Evolutionary conservation across 2,113 vertebrate genomes (phyloP), one percentile per base, ranked within the genome.

Genomic region (Lophura nycthemera): DNA sequence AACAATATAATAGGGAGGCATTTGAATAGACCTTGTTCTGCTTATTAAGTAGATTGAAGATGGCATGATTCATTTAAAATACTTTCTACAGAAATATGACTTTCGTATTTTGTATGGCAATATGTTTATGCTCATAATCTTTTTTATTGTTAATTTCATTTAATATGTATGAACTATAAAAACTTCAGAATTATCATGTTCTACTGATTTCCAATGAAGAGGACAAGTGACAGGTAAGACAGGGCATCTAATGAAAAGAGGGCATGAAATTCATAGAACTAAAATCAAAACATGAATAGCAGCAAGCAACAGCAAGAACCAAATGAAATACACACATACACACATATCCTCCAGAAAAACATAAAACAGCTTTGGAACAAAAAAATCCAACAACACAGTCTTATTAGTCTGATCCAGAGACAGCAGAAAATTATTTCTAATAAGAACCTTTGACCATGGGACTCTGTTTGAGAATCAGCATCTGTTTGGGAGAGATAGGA

Each of bases 11-110:
- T 0, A 86, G 66, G 77, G 25, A 89, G 40, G 42, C 61, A 56
- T 91, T 93, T 88, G 74, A 92, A 88, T 13, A 91, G 60, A 77
- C 22, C 34, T 75, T 71, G 73, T 50, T 83, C 65, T 72, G 72
- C 52, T 78, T 88, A 36, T 52, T 34, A 89, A 80, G 61, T 43
- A 43, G 42, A 43, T 77, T 88, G 72, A 78, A 75, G 76, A 65
- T 3, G 2, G 16, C n/a, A 50, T 4, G 5, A 81, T 16, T 81
- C 0, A 47, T 78, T 71, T 81, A 13, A 81, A 95, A 78, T 92
- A 88, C 71, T 81, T 93, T 76, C 91, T 74, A n/a, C 42, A 29
- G 72, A 32, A 83, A 77, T 47, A 80, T 32, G 24, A 64, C 56
- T 86, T 93, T 43, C 21, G 21, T 72, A 86, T 64, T 93, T 92